Conservation (phyloP, 2,888 invertebrate species). For the Leptothorax acervorum region DNA sequence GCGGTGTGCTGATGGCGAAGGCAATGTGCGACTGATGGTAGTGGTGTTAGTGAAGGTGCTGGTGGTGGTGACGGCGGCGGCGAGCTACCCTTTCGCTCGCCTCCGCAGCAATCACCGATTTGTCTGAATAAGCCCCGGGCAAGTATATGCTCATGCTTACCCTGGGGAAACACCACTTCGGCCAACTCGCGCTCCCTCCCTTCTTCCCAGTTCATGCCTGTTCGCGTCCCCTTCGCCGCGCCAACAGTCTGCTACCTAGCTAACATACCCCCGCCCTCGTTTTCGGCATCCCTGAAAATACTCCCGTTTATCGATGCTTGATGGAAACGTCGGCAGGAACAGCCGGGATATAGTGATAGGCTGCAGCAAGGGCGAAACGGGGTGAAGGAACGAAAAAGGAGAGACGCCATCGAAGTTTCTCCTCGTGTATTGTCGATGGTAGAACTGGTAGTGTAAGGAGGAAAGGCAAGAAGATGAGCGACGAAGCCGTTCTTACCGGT, state of each 20-base stretch:
- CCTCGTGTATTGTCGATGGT: slow-evolving; percentile 14
- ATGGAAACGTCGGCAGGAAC: slow-evolving; percentile 70
- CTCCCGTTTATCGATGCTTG: slow-evolving; percentile 81
- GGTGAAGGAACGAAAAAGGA: slow-evolving; percentile 39
- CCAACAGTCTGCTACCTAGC: slow-evolving; percentile 1
- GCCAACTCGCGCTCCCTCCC: slow-evolving; percentile 71
- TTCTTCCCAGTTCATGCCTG: not conserved
- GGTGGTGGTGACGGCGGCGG: slow-evolving; percentile 30
- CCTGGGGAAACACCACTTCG: slow-evolving; percentile 81
- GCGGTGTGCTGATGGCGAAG: slow-evolving; percentile 48
- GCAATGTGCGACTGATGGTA: not conserved
- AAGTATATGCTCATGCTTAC: slow-evolving; percentile 83
- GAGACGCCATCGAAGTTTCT: slow-evolving; percentile 35
- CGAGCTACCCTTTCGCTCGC: slow-evolving; percentile 81
- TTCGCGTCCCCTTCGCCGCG: slow-evolving; percentile 1
- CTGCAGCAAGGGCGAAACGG: slow-evolving; percentile 40
- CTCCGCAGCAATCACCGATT: slow-evolving; percentile 85
- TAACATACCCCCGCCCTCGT: slow-evolving; percentile 32
- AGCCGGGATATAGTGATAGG: not conserved
- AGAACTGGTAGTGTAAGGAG: slow-evolving; percentile 15
- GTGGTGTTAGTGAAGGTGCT: slow-evolving; percentile 34
- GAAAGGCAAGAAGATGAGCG: slow-evolving; percentile 21
- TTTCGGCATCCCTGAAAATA: slow-evolving; percentile 70
- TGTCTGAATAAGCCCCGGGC: slow-evolving; percentile 85
- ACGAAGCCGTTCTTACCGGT: slow-evolving; percentile 18